A percentile compares a stretch with the other conserved stretches of the same genome.
Evolutionary conservation across 2,888 invertebrate genomes (phyloP).

Genomic region (Orchesellides sinensis): DNA sequence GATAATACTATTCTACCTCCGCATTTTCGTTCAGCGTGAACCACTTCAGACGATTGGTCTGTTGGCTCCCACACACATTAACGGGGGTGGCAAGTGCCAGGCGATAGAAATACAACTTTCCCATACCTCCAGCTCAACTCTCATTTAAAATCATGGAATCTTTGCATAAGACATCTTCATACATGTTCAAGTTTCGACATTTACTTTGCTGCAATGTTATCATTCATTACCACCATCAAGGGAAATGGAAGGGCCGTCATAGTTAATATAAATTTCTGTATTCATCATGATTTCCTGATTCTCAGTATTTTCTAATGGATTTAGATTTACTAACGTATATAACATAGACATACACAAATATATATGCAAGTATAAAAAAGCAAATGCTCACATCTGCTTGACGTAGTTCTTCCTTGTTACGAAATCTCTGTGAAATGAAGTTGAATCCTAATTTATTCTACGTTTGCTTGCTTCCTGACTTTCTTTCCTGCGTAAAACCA

Average conservation of each 20-base stretch:
- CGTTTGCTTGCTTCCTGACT: neutral
- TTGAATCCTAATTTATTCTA: neutral
- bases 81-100: too few relatives aligned
- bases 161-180: too few relatives aligned
- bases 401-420: neutral
- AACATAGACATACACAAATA: neutral
- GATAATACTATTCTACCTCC: too few relatives aligned
- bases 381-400: neutral
- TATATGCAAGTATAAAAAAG: neutral
- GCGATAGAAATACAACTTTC: neutral
- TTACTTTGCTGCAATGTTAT: neutral
- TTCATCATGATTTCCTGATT: neutral
- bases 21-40: conserved; percentile 5
- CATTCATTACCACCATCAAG: too few relatives aligned
- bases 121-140: too few relatives aligned
- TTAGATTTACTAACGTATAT: too few relatives aligned
- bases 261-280: neutral
- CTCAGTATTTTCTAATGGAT: too few relatives aligned
- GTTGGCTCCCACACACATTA: conserved; percentile 26
- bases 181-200: too few relatives aligned
- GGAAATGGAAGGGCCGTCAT: neutral
- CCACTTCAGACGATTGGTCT: conserved; percentile 29
- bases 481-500: neutral
- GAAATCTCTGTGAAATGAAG: neutral
- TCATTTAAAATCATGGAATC: too few relatives aligned